Evolutionary conservation across 2,797 vertebrate species (phyloP).

Genomic region (Cheirogaleus major): DNA sequence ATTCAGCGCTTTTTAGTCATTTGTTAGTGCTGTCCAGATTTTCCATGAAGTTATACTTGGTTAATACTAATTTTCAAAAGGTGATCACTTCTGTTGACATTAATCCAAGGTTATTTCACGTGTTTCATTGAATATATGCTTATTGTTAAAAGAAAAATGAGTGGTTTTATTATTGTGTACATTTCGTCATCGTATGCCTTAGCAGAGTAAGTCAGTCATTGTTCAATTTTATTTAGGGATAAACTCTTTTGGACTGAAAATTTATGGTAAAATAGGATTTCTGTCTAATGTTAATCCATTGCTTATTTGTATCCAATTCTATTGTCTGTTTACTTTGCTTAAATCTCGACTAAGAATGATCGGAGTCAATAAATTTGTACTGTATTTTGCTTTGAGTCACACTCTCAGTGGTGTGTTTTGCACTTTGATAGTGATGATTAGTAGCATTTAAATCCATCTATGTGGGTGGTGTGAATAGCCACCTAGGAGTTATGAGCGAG

Average conservation of each 20-base stretch:
- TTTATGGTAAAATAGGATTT: constrained; percentile 79
- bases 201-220: constrained; percentile 73
- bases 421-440: not conserved
- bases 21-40: not conserved
- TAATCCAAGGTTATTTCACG: constrained; percentile 70
- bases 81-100: constrained; percentile 65
- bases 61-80: constrained; percentile 63
- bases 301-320: constrained; percentile 86
- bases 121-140: constrained; percentile 70
- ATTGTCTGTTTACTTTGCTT: constrained; percentile 86
- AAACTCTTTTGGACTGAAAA: constrained; percentile 80
- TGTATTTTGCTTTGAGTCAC: constrained; percentile 84
- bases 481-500: not conserved
- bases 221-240: constrained; percentile 76
- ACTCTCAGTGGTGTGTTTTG: constrained; percentile 63
- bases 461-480: not conserved
- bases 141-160: constrained; percentile 64
- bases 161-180: constrained; percentile 77
- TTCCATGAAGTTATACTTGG: not conserved
- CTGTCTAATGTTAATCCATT: constrained; percentile 83
- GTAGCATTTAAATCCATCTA: not conserved
- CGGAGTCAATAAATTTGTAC: constrained; percentile 87
- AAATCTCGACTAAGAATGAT: constrained; percentile 85
- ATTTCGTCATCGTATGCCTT: constrained; percentile 73
- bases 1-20: not conserved